Percentiles rank a stretch among this genome's conserved stretches.
phyloP scores from a whole-genome alignment of 2,797 vertebrate genomes.

The Gymnocypris eckloni region DNA sequence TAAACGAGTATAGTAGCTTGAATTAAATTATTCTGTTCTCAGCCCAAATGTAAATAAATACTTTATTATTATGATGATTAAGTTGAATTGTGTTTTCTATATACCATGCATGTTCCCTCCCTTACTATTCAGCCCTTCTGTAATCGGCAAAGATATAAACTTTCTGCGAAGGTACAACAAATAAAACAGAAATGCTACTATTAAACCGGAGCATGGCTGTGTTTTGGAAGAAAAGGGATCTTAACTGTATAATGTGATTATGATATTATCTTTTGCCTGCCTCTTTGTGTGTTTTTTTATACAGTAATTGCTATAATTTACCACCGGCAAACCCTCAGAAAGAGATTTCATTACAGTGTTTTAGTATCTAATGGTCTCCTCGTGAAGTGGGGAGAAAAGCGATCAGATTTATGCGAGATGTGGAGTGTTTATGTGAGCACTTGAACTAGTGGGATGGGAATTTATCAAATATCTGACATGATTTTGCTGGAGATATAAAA shows the following conservation, averaged over 20 bases:
- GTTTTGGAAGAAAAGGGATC: conserved; percentile 38
- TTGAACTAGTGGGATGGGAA: not conserved
- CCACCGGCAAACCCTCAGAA: conserved; percentile 14
- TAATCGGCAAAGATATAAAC: conserved; percentile 76
- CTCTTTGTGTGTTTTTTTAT: conserved; percentile 21
- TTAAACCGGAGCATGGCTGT: conserved; percentile 61
- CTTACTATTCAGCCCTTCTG: conserved; percentile 71
- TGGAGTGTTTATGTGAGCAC: conserved; percentile 1
- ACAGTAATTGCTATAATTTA: conserved; percentile 34
- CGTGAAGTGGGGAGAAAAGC: not conserved
- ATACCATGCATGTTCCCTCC: conserved; percentile 76
- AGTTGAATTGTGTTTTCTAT: conserved; percentile 75
- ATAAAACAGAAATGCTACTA: conserved; percentile 76
- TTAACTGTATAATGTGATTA: conserved; percentile 29
- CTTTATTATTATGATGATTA: conserved; percentile 62
- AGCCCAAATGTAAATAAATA: conserved; percentile 71
- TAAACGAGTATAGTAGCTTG: conserved; percentile 70
- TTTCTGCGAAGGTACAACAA: conserved; percentile 74
- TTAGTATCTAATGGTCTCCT: conserved; percentile 18
- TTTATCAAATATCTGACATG: not conserved
- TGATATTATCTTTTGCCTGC: conserved; percentile 29
- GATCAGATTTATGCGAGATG: not conserved
- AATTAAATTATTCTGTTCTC: conserved; percentile 71
- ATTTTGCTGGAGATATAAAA: not conserved
- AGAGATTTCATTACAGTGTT: conserved; percentile 24